Evolutionary conservation across 2,113 vertebrate genomes (phyloP).

Genomic region (Heloderma charlesbogerti): DNA sequence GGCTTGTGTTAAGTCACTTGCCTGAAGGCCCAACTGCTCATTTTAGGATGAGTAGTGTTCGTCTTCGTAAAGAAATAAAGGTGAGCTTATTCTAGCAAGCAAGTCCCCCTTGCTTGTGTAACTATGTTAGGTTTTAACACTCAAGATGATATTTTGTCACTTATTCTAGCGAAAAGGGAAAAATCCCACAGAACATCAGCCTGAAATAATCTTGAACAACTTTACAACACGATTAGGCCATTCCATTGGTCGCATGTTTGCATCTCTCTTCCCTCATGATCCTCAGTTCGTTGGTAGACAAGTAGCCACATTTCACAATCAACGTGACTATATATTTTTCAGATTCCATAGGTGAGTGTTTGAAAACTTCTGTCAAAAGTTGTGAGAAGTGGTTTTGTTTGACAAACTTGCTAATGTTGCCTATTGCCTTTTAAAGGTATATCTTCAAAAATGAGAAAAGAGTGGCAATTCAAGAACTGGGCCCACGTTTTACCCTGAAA

Average conservation of each 20-base stretch:
- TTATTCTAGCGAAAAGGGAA: slow-evolving; percentile 89
- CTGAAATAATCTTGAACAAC: slow-evolving; percentile 96
- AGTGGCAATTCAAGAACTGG: slow-evolving; percentile 97
- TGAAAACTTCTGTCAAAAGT: not conserved
- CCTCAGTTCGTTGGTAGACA: slow-evolving; percentile 95
- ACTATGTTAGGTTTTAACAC: not conserved
- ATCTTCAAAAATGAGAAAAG: slow-evolving; percentile 98
- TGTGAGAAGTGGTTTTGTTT: not conserved
- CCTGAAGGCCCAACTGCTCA: slow-evolving; percentile 96
- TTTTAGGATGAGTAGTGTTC: slow-evolving; percentile 94
- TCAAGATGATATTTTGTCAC: not conserved
- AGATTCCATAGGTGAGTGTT: slow-evolving; percentile 91
- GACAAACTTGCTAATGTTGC: slow-evolving; percentile 5
- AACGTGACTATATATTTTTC: slow-evolving; percentile 97
- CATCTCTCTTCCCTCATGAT: slow-evolving; percentile 93
- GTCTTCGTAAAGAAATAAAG: slow-evolving; percentile 96
- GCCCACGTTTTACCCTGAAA: slow-evolving; percentile 96
- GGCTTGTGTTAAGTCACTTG: slow-evolving; percentile 94
- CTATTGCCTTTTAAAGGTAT: slow-evolving; percentile 76
- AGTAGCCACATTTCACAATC: slow-evolving; percentile 98
- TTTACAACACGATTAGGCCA: slow-evolving; percentile 95
- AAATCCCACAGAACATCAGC: slow-evolving; percentile 88
- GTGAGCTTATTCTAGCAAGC: slow-evolving; percentile 68
- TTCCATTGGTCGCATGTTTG: slow-evolving; percentile 91
- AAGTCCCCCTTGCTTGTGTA: not conserved